phyloP scores from a whole-genome alignment of 2,888 invertebrate species.

The Notodonta ziczac region DNA sequence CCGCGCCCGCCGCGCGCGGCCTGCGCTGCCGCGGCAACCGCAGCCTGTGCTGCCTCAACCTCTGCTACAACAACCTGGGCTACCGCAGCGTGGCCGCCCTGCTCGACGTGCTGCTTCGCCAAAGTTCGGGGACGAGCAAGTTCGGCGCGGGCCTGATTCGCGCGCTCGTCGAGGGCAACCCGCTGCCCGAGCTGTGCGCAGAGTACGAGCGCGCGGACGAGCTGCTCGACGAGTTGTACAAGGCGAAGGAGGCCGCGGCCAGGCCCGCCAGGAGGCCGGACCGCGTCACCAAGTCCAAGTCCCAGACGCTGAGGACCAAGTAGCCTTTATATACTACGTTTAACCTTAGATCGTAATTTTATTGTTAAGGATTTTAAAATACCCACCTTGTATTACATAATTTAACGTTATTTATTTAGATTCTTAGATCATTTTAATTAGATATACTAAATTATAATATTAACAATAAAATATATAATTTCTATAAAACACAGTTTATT shows the following conservation, averaged over 20 bases:
- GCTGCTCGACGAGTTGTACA: slow-evolving; percentile 18
- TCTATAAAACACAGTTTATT: background rate
- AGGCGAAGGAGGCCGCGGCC: slow-evolving; percentile 2
- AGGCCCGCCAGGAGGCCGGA: background rate
- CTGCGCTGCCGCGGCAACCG: slow-evolving; percentile 37
- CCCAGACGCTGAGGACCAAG: background rate
- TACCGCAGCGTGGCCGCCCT: slow-evolving; percentile 24
- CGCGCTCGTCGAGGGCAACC: slow-evolving; percentile 38
- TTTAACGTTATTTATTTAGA: slow-evolving; percentile 4
- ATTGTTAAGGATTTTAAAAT: background rate
- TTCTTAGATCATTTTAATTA: background rate
- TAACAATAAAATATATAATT: background rate
- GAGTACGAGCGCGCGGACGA: slow-evolving; percentile 21
- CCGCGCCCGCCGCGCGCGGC: slow-evolving; percentile 8
- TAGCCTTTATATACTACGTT: background rate
- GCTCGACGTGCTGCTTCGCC: slow-evolving; percentile 28
- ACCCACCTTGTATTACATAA: background rate
- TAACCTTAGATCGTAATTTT: slow-evolving; percentile 1
- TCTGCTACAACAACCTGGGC: slow-evolving; percentile 41
- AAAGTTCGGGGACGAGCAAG: slow-evolving; percentile 16
- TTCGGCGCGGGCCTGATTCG: slow-evolving; percentile 33
- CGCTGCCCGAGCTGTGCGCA: slow-evolving; percentile 25
- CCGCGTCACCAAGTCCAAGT: slow-evolving; percentile 1
- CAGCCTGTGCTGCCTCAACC: slow-evolving; percentile 35
- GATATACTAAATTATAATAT: background rate